These are phyloP conservation scores for Rhinoraja longicauda DNA, from an alignment of 2,797 vertebrate species.

Conservation along the genomic window DNA sequence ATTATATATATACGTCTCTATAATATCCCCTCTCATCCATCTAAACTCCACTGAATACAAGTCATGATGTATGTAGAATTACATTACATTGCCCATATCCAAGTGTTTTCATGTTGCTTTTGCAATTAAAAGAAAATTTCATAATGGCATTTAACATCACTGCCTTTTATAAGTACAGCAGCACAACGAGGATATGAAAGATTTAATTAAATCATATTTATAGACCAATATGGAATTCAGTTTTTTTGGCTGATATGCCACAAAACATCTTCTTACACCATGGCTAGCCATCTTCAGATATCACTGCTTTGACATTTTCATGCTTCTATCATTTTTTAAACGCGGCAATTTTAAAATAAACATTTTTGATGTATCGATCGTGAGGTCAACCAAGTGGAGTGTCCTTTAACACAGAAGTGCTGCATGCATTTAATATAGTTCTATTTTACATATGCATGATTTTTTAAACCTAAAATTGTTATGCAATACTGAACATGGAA, in stretches of 20 bases:
- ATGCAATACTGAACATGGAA: neutral
- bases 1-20: no score
- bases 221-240: neutral
- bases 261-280: neutral
- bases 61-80: no score
- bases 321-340: neutral
- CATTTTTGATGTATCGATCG: no score
- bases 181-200: neutral
- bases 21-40: no score
- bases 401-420: neutral
- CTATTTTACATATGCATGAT: neutral
- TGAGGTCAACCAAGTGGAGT: no score
- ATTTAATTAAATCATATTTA: neutral
- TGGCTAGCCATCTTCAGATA: neutral
- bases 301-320: neutral
- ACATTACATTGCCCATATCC: neutral
- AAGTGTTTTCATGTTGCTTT: slow-evolving; percentile 15
- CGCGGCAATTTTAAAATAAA: neutral
- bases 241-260: neutral
- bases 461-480: neutral
- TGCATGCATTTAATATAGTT: neutral
- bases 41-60: no score
- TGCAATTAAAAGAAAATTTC: neutral
- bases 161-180: neutral
- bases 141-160: neutral